These are phyloP conservation scores for Dicyrtoma fusca DNA, from an alignment of 2,888 invertebrate genomes.

Conservation along the genomic window DNA sequence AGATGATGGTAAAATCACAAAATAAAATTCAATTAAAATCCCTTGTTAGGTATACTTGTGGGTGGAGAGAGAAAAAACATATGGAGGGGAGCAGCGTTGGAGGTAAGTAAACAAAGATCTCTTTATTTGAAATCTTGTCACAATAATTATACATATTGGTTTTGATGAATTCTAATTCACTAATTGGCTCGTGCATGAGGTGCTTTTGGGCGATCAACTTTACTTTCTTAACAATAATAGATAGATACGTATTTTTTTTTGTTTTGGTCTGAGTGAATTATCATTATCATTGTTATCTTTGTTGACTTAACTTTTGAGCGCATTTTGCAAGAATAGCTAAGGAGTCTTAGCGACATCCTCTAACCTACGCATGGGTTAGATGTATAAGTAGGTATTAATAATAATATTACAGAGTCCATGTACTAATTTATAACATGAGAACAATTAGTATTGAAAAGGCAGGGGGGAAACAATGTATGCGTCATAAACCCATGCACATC, in stretches of 20 bases:
- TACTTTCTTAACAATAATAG: neutral
- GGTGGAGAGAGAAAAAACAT: neutral
- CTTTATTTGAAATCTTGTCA: neutral
- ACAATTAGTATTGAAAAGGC: slow-evolving; percentile 3
- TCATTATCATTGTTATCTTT: slow-evolving; percentile 13
- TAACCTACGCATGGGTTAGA: slow-evolving; percentile 31
- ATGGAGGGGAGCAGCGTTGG: slow-evolving; percentile 20
- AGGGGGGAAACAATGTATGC: slow-evolving; percentile 19
- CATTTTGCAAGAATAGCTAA: slow-evolving; percentile 17
- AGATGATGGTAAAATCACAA: slow-evolving; percentile 12
- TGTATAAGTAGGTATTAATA: slow-evolving; percentile 1
- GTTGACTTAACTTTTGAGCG: slow-evolving; percentile 35
- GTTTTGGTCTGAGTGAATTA: slow-evolving; percentile 13
- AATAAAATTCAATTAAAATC: slow-evolving; percentile 8
- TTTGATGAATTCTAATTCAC: neutral
- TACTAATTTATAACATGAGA: neutral
- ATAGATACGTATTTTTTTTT: neutral
- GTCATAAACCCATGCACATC: slow-evolving; percentile 6
- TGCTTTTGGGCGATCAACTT: neutral
- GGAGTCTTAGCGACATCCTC: slow-evolving; percentile 22
- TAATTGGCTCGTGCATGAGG: neutral
- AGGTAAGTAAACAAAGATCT: slow-evolving; percentile 33
- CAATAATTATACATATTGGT: neutral
- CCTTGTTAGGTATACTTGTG: neutral
- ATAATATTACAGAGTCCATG: slow-evolving; percentile 5